phyloP scores from a whole-genome alignment of 2,797 vertebrate genomes.

The Eremophila alpestris region DNA sequence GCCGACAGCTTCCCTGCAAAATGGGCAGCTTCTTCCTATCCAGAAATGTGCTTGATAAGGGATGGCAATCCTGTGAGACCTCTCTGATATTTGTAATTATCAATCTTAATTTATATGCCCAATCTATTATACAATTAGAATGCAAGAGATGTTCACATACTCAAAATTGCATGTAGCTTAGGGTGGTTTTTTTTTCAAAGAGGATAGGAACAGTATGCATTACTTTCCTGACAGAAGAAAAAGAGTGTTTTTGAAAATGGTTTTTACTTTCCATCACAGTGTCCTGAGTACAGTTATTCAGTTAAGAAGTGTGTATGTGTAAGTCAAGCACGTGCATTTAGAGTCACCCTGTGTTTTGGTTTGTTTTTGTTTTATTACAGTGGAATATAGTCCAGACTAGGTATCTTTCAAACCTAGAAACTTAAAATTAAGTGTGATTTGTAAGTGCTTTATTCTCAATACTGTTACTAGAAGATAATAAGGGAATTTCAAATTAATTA shows the following conservation, averaged over 20 bases:
- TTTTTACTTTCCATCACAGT: not conserved
- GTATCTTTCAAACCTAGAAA: not conserved
- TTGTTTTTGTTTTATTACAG: not conserved
- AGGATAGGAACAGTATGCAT: not conserved
- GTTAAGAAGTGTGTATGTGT: not conserved
- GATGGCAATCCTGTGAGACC: not conserved
- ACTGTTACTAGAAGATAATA: not conserved
- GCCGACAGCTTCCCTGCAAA: not conserved
- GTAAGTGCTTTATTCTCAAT: not conserved
- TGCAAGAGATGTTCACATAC: accelerated
- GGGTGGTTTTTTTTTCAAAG: not conserved
- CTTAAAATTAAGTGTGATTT: not conserved
- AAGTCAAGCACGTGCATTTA: not conserved
- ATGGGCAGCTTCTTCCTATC: not conserved
- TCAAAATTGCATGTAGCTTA: not conserved
- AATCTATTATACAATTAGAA: not conserved
- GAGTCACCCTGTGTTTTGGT: not conserved
- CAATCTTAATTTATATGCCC: not conserved
- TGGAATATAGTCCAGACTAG: not conserved
- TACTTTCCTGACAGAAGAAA: not conserved
- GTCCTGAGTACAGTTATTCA: not conserved
- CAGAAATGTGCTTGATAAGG: not conserved
- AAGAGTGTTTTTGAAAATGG: not conserved
- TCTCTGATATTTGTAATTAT: not conserved
- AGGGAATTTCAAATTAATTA: not conserved